Evolutionary conservation across 2,888 invertebrate genomes (phyloP), one percentile per base, ranked within the genome.

Genomic region (Amitus sp.): DNA sequence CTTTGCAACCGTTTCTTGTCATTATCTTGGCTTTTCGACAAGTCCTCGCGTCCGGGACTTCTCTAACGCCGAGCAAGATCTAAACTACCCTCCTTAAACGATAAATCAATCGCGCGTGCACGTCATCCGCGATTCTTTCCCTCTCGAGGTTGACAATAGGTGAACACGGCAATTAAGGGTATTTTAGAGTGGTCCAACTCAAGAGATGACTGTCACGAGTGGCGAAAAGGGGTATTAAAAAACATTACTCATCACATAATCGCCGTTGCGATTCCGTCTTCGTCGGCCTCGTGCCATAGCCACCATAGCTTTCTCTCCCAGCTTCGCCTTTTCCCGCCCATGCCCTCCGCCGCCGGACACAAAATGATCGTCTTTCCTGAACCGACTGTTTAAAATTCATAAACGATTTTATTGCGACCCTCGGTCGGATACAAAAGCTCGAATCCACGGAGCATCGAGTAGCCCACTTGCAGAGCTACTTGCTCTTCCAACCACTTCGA

Each of bases 221-320:
- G 47, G 47, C 54, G 49, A 33, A 56, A 58, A 66, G 74, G 73
- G 77, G 74, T 80, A 82, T 82, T 81, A 82, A 80, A 82, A 82
- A 82, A 78, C 82, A 82, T 82, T 82, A 82, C 81, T 82, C 82
- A 82, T 82, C 82, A 80, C 62, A 82, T 82, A 82, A 82, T 80
- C 79, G 77, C 71, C 68, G 69, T 64, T 58, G 65, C 30, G 48
- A 23, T 42, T 19, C 51, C 17, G 37, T 50, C 46, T 17, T 12
- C 28, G 28, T 42, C 52, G 40, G 40, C 33, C 53, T 47, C 42
- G 20, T n/a, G 18, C 23, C 3, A 6, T 2, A n/a, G 10, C 28
- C 27, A n/a, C 27, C 12, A 15, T 27, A n/a, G 10, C 1, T 15
- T 20, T 28, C 18, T 2, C 30, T 23, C 30, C 34, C 51, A 54